Evolutionary conservation across 2,113 vertebrate genomes (phyloP).

Genomic region (Tachycineta bicolor): DNA sequence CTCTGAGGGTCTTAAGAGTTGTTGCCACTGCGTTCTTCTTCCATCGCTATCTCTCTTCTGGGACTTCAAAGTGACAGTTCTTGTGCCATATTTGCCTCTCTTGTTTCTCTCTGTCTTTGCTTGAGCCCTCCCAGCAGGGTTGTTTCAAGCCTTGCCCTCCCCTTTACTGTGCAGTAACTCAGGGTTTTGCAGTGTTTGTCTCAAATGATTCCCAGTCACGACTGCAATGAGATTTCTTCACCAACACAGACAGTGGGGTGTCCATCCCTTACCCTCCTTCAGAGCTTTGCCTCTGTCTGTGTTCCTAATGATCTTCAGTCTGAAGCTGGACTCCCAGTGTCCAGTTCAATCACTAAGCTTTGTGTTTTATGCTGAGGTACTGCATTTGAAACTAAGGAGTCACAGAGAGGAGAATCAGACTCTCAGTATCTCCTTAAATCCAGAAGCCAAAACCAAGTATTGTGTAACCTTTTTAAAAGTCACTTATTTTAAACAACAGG

Average conservation of each 20-base stretch:
- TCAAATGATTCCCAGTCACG: not conserved
- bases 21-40: not conserved
- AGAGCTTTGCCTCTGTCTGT: not conserved
- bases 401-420: not conserved
- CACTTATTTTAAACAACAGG: not conserved
- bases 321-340: not conserved
- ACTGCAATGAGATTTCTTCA: not conserved
- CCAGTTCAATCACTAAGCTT: not conserved
- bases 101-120: not conserved
- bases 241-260: not conserved
- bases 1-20: not conserved
- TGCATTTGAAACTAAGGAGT: not conserved
- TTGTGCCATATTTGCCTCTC: not conserved
- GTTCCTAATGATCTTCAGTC: not conserved
- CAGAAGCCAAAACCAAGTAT: not conserved
- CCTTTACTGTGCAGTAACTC: not conserved
- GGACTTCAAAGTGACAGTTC: not conserved
- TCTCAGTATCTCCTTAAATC: not conserved
- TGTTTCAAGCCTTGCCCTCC: not conserved
- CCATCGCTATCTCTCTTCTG: not conserved
- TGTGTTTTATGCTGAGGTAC: not conserved
- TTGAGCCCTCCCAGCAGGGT: accelerated
- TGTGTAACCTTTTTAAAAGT: not conserved
- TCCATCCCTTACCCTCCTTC: not conserved
- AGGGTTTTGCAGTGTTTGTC: not conserved